Percentiles rank a stretch among this genome's conserved stretches.
Conservation (phyloP, 2,888 invertebrate genomes). For the Sicus ferrugineus region DNA sequence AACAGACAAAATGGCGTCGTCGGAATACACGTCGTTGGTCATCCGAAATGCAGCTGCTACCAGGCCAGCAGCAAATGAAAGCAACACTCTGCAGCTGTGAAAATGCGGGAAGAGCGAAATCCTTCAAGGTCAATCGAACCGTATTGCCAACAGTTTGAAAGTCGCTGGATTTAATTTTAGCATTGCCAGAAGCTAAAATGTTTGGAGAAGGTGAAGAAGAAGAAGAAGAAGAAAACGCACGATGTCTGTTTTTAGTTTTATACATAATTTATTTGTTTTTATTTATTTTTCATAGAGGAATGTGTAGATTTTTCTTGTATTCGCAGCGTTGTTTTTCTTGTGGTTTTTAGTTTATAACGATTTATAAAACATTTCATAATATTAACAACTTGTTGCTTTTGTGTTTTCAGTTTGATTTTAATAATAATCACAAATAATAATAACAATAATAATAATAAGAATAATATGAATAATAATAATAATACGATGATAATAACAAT, state of each 20-base stretch:
- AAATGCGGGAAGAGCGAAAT: no score
- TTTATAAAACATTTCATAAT: constrained; percentile 60
- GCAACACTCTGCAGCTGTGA: no score
- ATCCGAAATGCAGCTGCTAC: no score
- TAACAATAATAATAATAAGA: constrained; percentile 1
- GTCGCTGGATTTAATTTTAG: no score
- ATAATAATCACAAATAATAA: constrained; percentile 3
- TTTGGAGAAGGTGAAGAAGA: no score
- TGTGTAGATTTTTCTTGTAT: constrained; percentile 50
- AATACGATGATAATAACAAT: constrained; percentile 12
- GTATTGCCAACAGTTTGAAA: no score
- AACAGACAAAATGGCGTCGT: no score
- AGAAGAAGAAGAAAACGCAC: not conserved
- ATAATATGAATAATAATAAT: constrained; percentile 19
- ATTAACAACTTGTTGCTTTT: constrained; percentile 53
- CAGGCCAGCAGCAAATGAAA: no score
- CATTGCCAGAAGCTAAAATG: no score
- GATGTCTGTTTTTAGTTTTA: constrained; percentile 8
- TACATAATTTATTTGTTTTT: constrained; percentile 32
- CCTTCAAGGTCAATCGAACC: no score
- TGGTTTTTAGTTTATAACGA: constrained; percentile 50
- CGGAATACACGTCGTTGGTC: no score
- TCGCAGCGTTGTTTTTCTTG: constrained; percentile 40
- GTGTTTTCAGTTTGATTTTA: constrained; percentile 34
- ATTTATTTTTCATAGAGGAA: constrained; percentile 59